Percentiles rank a stretch among this genome's conserved stretches.
Evolutionary conservation across 2,797 vertebrate species (phyloP).

Genomic region (Oreortyx pictus): DNA sequence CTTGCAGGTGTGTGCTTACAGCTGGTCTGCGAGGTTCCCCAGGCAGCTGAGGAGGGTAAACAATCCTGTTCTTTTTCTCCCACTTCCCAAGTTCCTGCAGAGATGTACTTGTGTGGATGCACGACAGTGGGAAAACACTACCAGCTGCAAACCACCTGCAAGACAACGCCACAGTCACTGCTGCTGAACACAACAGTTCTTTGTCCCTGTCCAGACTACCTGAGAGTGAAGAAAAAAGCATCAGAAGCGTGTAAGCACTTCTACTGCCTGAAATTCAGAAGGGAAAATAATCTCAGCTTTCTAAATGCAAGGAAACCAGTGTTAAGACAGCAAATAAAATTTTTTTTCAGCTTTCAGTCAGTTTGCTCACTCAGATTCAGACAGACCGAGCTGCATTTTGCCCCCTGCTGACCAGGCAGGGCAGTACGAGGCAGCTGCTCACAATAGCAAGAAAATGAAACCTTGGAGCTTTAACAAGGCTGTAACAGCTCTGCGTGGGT

Average conservation of each 20-base stretch:
- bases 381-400: not conserved
- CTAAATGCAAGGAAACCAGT: not conserved
- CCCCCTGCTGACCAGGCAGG: not conserved
- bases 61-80: conserved; percentile 88
- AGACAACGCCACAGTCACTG: conserved; percentile 38
- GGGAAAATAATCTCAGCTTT: not conserved
- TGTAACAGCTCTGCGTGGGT: accelerated
- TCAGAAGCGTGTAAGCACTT: not conserved
- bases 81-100: conserved; percentile 80
- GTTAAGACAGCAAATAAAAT: accelerated
- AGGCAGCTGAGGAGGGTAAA: conserved; percentile 89
- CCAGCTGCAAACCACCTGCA: conserved; percentile 69
- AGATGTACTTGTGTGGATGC: conserved; percentile 83
- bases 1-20: conserved; percentile 78
- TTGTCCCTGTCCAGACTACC: not conserved
- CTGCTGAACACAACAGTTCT: not conserved
- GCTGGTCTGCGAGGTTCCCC: conserved; percentile 90
- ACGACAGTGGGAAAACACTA: conserved; percentile 71
- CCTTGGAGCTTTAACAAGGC: not conserved
- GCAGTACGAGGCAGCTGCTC: not conserved
- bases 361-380: not conserved
- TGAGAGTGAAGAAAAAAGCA: not conserved
- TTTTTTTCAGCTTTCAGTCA: not conserved
- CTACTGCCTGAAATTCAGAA: not conserved
- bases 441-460: not conserved